Conservation (phyloP, 1,140 invertebrate genomes). For the Drosophila repletoides region DNA sequence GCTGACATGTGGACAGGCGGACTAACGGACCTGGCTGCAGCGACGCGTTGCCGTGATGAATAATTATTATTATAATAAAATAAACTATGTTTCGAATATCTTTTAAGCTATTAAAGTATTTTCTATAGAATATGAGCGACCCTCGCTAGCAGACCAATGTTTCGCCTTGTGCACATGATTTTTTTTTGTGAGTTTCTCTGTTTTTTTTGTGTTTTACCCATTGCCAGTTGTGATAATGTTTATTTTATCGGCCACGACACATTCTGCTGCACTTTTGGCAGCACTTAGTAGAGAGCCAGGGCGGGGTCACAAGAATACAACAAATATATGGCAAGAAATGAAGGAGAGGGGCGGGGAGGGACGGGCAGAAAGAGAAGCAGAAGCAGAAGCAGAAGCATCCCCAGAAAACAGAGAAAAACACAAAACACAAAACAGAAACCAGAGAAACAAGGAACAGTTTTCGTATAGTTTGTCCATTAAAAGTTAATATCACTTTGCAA, state of each 20-base stretch:
- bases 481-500: conserved; percentile 80
- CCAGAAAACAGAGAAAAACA: neutral
- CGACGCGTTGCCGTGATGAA: too few relatives aligned
- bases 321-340: too few relatives aligned
- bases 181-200: too few relatives aligned
- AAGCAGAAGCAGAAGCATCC: neutral
- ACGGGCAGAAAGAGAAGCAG: conserved; percentile 12
- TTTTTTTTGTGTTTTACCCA: too few relatives aligned
- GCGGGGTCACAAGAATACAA: conserved; percentile 60
- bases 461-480: conserved; percentile 78
- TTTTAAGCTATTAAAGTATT: conserved; percentile 7
- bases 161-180: conserved; percentile 72
- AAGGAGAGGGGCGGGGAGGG: too few relatives aligned
- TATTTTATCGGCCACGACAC: conserved; percentile 80
- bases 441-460: conserved; percentile 56
- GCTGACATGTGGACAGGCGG: too few relatives aligned
- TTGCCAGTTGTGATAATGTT: conserved; percentile 80
- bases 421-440: conserved; percentile 9
- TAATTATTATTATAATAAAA: neutral
- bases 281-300: conserved; percentile 68
- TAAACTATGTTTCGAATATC: neutral
- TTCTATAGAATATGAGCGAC: too few relatives aligned
- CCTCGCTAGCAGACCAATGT: conserved; percentile 41
- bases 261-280: conserved; percentile 80
- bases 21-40: too few relatives aligned